Conservation (phyloP, 2,113 vertebrate genomes). For the Cheilinus undulatus region DNA sequence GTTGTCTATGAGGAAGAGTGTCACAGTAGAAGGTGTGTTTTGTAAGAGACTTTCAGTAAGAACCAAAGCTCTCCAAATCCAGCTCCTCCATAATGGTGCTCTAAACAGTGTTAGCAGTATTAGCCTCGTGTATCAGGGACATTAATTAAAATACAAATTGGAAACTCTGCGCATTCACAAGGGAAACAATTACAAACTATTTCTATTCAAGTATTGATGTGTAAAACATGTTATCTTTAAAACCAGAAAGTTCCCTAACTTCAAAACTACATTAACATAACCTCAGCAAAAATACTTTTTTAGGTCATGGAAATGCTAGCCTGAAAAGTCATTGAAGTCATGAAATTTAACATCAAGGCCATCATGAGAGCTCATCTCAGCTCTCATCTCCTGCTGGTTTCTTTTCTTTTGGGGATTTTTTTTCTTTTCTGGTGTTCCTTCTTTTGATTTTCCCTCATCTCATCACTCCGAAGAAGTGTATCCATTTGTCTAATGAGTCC, state of each 20-base stretch:
- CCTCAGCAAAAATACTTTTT: slow-evolving; percentile 9
- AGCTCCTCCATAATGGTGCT: too few relatives aligned
- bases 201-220: slow-evolving; percentile 11
- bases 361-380: not conserved
- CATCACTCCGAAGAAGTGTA: slow-evolving; percentile 15
- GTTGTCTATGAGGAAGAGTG: too few relatives aligned
- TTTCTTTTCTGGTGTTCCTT: not conserved
- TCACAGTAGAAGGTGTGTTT: too few relatives aligned
- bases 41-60: too few relatives aligned
- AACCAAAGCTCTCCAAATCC: too few relatives aligned
- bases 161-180: not conserved
- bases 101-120: not conserved
- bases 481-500: slow-evolving; percentile 52
- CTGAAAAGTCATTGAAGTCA: slow-evolving; percentile 23
- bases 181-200: not conserved
- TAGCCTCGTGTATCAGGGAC: not conserved
- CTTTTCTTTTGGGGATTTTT: not conserved
- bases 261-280: slow-evolving; percentile 14
- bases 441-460: slow-evolving; percentile 37
- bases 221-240: slow-evolving; percentile 1
- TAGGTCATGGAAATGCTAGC: slow-evolving; percentile 28
- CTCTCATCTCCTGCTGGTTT: not conserved
- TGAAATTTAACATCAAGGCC: slow-evolving; percentile 32
- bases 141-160: slow-evolving; percentile 1
- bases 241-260: slow-evolving; percentile 2